These are phyloP conservation scores for Drosophila quinaria DNA, from an alignment of 2,888 invertebrate genomes.

Conservation along the genomic window DNA sequence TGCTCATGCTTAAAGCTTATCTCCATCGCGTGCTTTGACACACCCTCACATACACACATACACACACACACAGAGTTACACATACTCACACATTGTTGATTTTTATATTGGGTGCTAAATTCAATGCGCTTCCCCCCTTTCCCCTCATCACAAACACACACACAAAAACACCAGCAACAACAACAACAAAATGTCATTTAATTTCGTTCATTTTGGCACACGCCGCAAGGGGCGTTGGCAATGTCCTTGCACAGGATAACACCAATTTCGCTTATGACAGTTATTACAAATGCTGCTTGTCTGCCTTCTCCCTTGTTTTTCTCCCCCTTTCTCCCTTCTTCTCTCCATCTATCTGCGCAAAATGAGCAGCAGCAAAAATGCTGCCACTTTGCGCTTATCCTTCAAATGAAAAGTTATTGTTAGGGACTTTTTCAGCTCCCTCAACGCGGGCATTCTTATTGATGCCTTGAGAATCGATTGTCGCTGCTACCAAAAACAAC, in stretches of 20 bases:
- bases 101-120: constrained; percentile 76
- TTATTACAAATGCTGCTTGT: constrained; percentile 80
- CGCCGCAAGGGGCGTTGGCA: constrained; percentile 36
- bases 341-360: constrained; percentile 32
- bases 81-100: constrained; percentile 65
- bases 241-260: constrained; percentile 71
- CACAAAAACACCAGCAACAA: constrained; percentile 20
- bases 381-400: constrained; percentile 70
- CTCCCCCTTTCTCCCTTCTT: no score
- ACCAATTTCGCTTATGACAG: constrained; percentile 80
- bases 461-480: constrained; percentile 67
- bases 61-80: constrained; percentile 17
- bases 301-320: constrained; percentile 25
- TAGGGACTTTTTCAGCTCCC: constrained; percentile 54
- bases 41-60: constrained; percentile 16
- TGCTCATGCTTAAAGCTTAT: constrained; percentile 69
- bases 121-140: constrained; percentile 50
- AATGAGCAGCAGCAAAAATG: constrained; percentile 59
- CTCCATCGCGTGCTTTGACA: constrained; percentile 56
- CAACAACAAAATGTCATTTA: constrained; percentile 64
- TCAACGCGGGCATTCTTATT: constrained; percentile 48
- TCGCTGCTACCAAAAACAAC: constrained; percentile 30
- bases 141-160: background rate
- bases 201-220: constrained; percentile 61
- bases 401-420: constrained; percentile 75